Evolutionary conservation across 2,888 invertebrate genomes (phyloP).

Genomic region (Drosophila sordidapex): DNA sequence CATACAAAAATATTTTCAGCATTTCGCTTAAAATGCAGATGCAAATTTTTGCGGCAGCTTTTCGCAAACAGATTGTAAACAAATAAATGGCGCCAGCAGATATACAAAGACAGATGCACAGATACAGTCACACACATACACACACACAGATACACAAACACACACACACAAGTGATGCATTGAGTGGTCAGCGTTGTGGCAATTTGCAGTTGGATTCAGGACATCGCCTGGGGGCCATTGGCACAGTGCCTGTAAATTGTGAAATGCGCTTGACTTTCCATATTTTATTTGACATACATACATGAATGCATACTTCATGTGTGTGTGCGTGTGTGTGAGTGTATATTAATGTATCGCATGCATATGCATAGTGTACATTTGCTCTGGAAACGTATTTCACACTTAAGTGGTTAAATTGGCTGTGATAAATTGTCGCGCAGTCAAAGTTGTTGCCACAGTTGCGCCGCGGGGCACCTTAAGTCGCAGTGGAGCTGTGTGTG

Average conservation of each 20-base stretch:
- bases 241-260: slow-evolving; percentile 40
- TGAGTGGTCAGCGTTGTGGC: slow-evolving; percentile 60
- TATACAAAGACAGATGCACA: slow-evolving; percentile 38
- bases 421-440: slow-evolving; percentile 80
- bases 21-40: slow-evolving; percentile 57
- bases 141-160: slow-evolving; percentile 16
- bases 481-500: slow-evolving; percentile 33
- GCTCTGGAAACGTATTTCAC: slow-evolving; percentile 68
- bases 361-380: slow-evolving; percentile 46
- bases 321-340: background rate
- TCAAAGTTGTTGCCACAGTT: slow-evolving; percentile 66
- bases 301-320: slow-evolving; percentile 8
- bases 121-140: slow-evolving; percentile 17
- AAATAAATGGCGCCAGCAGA: slow-evolving; percentile 78
- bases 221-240: slow-evolving; percentile 32
- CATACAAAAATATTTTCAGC: slow-evolving; percentile 23
- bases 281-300: slow-evolving; percentile 45
- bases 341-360: slow-evolving; percentile 26
- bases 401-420: slow-evolving; percentile 82
- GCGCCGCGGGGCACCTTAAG: slow-evolving; percentile 70
- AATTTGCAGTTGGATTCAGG: slow-evolving; percentile 46
- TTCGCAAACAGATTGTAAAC: slow-evolving; percentile 77
- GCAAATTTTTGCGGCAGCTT: slow-evolving; percentile 71
- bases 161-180: slow-evolving; percentile 20
- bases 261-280: slow-evolving; percentile 49